These are phyloP conservation scores for Phyllotreta striolata DNA, from an alignment of 2,888 invertebrate genomes.

Conservation along the genomic window DNA sequence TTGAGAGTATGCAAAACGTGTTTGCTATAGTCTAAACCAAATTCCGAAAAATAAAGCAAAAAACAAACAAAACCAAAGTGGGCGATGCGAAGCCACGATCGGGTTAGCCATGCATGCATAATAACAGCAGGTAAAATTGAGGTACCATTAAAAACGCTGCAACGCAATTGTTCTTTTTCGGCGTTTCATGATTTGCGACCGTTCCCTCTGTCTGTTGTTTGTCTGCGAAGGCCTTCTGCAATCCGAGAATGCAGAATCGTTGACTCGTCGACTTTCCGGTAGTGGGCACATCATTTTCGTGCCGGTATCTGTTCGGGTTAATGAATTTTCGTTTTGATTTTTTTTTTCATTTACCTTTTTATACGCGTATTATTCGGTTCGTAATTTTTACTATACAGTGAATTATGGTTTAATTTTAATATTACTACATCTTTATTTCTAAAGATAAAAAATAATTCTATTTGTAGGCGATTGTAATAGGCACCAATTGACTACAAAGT, in stretches of 20 bases:
- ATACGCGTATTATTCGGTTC: not conserved
- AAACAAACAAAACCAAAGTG: not conserved
- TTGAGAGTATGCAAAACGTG: too few relatives aligned
- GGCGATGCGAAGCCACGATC: slow-evolving; percentile 4
- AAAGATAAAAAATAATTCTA: too few relatives aligned
- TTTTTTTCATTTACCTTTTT: not conserved
- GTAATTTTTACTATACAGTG: not conserved
- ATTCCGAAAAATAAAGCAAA: too few relatives aligned
- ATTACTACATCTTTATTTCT: too few relatives aligned
- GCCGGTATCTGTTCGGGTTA: slow-evolving; percentile 14
- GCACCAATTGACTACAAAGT: too few relatives aligned
- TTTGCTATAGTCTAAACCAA: too few relatives aligned
- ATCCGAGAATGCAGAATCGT: slow-evolving; percentile 12
- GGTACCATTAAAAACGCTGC: slow-evolving; percentile 6
- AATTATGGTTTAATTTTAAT: not conserved
- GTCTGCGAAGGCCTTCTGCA: slow-evolving; percentile 11
- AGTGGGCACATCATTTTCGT: slow-evolving; percentile 7
- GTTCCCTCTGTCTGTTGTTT: slow-evolving; percentile 15
- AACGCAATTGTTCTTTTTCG: not conserved
- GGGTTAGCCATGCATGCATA: slow-evolving; percentile 17
- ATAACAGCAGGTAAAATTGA: slow-evolving; percentile 20
- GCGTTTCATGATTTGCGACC: slow-evolving; percentile 12
- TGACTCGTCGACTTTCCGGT: slow-evolving; percentile 11
- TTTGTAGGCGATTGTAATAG: too few relatives aligned
- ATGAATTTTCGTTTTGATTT: slow-evolving; percentile 3